These are phyloP conservation scores for Cirrhinus mrigala DNA, from an alignment of 2,797 vertebrate species.

Conservation along the genomic window DNA sequence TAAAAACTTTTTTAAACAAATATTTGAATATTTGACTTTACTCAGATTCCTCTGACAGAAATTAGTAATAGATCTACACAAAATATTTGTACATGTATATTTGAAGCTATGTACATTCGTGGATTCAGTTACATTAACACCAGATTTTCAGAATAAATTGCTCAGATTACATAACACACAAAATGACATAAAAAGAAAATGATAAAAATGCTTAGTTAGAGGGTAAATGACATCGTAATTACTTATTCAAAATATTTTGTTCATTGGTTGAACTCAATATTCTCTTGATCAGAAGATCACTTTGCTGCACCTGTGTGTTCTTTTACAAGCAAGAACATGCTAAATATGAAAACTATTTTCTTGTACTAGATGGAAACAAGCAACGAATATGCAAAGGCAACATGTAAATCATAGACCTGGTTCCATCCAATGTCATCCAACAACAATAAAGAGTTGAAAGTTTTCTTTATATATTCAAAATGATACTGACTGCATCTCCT, in stretches of 20 bases:
- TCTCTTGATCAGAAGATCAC: not conserved
- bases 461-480: not conserved
- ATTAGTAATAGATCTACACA: not conserved
- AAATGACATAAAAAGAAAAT: not conserved
- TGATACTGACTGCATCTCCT: not conserved
- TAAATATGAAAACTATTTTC: not conserved
- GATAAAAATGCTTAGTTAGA: not conserved
- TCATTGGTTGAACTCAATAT: not conserved
- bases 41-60: not conserved
- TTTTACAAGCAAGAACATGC: not conserved
- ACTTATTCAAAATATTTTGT: not conserved
- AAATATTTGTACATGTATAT: not conserved
- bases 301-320: not conserved
- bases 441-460: not conserved
- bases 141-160: not conserved
- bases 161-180: not conserved
- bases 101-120: not conserved
- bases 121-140: not conserved
- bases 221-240: not conserved
- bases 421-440: not conserved
- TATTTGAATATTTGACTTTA: not conserved
- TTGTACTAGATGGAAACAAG: conserved; percentile 5
- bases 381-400: conserved; percentile 29
- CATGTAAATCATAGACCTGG: conserved; percentile 17
- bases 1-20: not conserved